phyloP scores from a whole-genome alignment of 1,140 invertebrate species.

The Hetaerina americana region DNA sequence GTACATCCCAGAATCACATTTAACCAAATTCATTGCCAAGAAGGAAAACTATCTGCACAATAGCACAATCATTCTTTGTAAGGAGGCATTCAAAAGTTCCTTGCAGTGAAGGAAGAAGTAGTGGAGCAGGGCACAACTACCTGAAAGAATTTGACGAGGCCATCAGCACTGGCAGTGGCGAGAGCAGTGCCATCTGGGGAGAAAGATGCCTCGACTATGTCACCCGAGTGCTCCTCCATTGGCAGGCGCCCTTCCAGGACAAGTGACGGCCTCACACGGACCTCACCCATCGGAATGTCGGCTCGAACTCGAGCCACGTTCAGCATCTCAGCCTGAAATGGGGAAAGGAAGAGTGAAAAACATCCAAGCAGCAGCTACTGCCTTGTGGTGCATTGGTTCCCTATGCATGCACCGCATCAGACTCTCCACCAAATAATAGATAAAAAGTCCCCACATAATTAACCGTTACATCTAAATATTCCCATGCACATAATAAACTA shows the following conservation, averaged over 20 bases:
- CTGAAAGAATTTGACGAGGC: conserved; percentile 85
- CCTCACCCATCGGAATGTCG: conserved; percentile 31
- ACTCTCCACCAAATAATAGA: too few species aligned
- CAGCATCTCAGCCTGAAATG: conserved; percentile 49
- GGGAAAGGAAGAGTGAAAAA: too few species aligned
- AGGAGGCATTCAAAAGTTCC: not conserved
- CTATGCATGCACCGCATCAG: too few species aligned
- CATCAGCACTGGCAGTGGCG: conserved; percentile 75
- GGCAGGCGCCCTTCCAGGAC: conserved; percentile 44
- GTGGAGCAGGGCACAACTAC: too few species aligned
- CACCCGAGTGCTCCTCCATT: conserved; percentile 49
- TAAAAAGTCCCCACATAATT: too few species aligned
- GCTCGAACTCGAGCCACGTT: conserved; percentile 39
- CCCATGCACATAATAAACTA: too few species aligned
- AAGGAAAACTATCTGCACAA: too few species aligned
- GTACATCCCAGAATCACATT: too few species aligned
- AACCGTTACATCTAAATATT: too few species aligned
- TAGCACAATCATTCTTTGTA: conserved; percentile 6
- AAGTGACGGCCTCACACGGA: conserved; percentile 31
- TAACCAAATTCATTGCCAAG: too few species aligned
- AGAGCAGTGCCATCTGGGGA: conserved; percentile 87
- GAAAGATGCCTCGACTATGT: conserved; percentile 77
- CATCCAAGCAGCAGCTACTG: too few species aligned
- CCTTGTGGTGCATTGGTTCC: too few species aligned
- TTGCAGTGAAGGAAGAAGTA: not conserved